A percentile compares a stretch with the other conserved stretches of the same genome.
These are phyloP conservation scores for Phrynocephalus guinanensis DNA, from an alignment of 2,797 vertebrate genomes.

Conservation along the genomic window DNA sequence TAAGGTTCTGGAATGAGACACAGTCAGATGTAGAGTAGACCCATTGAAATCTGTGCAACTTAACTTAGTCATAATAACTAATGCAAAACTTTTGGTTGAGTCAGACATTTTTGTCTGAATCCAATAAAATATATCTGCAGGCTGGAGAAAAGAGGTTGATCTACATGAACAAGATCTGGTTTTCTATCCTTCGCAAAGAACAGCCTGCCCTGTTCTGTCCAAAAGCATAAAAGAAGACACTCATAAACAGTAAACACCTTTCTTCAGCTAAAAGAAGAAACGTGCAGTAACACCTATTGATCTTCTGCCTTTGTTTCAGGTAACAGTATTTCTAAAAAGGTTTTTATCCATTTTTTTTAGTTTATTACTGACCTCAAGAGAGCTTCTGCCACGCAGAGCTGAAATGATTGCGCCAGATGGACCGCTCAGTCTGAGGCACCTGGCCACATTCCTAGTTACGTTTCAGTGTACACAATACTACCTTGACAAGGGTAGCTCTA, in stretches of 20 bases:
- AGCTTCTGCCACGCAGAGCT: too few relatives aligned
- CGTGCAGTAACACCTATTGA: not conserved
- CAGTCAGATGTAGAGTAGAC: not conserved
- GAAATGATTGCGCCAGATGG: too few relatives aligned
- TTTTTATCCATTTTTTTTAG: not conserved
- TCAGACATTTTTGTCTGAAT: not conserved
- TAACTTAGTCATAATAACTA: not conserved
- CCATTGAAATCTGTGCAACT: not conserved
- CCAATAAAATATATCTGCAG: not conserved
- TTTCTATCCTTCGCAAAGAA: not conserved
- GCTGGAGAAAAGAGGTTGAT: not conserved
- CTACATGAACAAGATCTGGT: not conserved
- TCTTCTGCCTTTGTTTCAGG: not conserved
- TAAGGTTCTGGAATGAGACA: too few relatives aligned
- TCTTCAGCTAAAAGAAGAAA: not conserved
- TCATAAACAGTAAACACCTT: not conserved
- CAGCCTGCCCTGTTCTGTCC: not conserved
- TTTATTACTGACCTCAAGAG: too few relatives aligned
- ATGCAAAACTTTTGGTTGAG: not conserved
- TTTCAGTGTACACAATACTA: too few relatives aligned
- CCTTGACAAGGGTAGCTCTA: too few relatives aligned
- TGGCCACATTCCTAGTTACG: too few relatives aligned
- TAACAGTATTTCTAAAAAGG: not conserved
- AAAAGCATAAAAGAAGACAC: not conserved
- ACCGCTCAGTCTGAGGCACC: too few relatives aligned